Percentiles rank a stretch among this genome's conserved stretches.
Conservation (phyloP, 1,140 invertebrate species). For the Contarinia nasturtii region DNA sequence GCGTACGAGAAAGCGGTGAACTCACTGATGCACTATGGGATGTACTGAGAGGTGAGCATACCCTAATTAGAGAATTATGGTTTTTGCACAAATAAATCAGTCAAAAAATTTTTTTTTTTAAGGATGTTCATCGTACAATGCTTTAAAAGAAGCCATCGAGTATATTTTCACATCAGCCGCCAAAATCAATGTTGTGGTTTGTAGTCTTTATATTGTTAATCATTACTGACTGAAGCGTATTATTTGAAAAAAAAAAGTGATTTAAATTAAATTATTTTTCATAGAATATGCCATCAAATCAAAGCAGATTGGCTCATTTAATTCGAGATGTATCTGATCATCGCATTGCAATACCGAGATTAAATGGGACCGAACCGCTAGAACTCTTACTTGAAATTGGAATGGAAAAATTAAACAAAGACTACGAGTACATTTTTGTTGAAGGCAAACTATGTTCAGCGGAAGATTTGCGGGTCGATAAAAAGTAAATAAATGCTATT, state of each 20-base stretch:
- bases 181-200: constrained; percentile 19
- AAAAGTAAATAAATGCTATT: background rate
- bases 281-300: constrained; percentile 20
- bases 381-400: constrained; percentile 22
- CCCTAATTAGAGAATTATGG: constrained; percentile 7
- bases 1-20: constrained; percentile 6
- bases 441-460: constrained; percentile 20
- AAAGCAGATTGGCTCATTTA: constrained; percentile 20
- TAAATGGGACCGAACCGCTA: constrained; percentile 18
- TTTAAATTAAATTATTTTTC: constrained; percentile 1
- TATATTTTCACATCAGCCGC: constrained; percentile 20
- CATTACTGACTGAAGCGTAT: too few species aligned
- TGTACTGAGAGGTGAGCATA: constrained; percentile 14
- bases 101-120: background rate
- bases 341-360: constrained; percentile 18
- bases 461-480: constrained; percentile 6
- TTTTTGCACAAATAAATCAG: background rate
- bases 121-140: constrained; percentile 16
- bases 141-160: constrained; percentile 16
- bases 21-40: constrained; percentile 9
- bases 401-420: constrained; percentile 19
- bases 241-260: background rate
- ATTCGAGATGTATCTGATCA: constrained; percentile 19
- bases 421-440: constrained; percentile 20
- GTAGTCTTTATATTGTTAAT: background rate